A percentile compares a stretch with the other conserved stretches of the same genome.
Evolutionary conservation across 2,888 invertebrate genomes (phyloP).

Genomic region (Apomyelois bistriatella): DNA sequence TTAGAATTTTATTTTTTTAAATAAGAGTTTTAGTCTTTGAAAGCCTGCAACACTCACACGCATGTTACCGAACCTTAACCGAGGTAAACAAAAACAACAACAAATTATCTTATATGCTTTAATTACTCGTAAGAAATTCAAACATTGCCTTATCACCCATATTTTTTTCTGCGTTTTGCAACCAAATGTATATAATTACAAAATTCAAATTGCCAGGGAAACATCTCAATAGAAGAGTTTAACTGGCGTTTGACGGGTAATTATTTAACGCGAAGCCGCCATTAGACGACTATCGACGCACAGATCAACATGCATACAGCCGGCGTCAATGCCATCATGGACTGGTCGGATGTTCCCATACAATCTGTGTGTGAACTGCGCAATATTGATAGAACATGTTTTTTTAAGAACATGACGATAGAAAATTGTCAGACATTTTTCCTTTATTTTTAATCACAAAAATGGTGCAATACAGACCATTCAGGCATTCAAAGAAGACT

Average conservation of each 20-base stretch:
- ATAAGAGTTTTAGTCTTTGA: no score
- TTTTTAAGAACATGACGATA: no score
- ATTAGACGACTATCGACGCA: background rate
- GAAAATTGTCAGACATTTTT: background rate
- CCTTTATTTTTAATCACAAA: no score
- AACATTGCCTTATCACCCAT: background rate
- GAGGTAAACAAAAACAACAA: background rate
- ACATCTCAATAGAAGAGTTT: slow-evolving; percentile 5
- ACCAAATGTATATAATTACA: background rate
- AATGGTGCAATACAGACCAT: no score
- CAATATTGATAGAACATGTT: background rate
- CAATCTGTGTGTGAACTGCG: background rate
- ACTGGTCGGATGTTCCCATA: background rate
- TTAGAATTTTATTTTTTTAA: no score
- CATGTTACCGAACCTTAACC: background rate
- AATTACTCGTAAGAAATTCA: background rate
- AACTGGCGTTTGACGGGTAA: slow-evolving; percentile 5
- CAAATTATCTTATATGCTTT: background rate
- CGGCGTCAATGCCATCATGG: background rate
- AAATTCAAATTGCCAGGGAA: background rate
- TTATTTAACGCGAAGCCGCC: slow-evolving; percentile 1
- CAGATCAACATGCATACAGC: slow-evolving; percentile 4
- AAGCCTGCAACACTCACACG: background rate
- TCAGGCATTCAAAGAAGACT: no score
- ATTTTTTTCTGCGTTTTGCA: background rate